Conservation (phyloP, 2,113 vertebrate genomes). For the Microcebus lehilahytsara region DNA sequence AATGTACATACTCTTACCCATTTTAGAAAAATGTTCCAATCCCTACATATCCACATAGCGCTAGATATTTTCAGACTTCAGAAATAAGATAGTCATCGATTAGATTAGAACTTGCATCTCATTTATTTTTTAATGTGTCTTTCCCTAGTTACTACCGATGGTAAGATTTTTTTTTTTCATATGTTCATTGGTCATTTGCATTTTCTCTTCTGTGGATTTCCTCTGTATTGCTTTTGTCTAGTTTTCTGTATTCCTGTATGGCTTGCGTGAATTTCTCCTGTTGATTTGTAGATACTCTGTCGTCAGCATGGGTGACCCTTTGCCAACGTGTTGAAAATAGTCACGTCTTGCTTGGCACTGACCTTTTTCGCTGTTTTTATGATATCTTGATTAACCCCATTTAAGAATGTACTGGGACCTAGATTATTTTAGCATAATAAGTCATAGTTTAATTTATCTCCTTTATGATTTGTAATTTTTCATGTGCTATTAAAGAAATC, state of each 20-base stretch:
- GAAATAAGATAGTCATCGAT: background rate
- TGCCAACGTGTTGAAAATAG: background rate
- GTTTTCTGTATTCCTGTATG: background rate
- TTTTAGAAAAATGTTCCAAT: background rate
- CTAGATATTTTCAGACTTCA: background rate
- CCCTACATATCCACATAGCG: background rate
- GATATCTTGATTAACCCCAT: background rate
- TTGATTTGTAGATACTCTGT: background rate
- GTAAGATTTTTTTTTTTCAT: background rate
- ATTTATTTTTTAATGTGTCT: background rate
- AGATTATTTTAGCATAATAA: background rate
- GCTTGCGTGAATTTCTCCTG: background rate
- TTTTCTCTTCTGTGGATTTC: background rate
- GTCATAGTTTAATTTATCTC: background rate
- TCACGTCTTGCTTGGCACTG: background rate
- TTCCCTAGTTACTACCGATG: background rate
- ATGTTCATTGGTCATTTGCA: background rate
- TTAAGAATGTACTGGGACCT: background rate
- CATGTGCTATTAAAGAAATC: background rate
- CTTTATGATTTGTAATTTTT: constrained; percentile 5
- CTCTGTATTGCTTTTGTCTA: background rate
- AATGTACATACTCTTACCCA: background rate
- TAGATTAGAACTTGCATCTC: background rate
- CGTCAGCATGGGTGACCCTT: background rate
- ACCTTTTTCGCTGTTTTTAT: background rate